Evolutionary conservation across 2,113 vertebrate species (phyloP), one percentile per base, ranked within the genome.

Genomic region (Peromyscus californicus): DNA sequence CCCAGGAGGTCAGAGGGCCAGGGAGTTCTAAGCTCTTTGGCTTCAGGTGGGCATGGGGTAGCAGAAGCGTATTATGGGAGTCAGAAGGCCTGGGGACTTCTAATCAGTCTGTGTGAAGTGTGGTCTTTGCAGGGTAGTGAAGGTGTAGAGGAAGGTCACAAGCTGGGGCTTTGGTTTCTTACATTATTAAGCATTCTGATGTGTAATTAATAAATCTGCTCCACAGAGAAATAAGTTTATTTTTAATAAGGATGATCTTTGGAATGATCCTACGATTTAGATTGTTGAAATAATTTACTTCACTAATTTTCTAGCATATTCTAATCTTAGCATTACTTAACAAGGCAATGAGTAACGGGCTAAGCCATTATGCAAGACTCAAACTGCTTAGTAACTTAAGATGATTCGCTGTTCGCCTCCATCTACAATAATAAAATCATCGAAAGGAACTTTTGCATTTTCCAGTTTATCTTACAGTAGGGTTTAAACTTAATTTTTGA

Each of bases 91-190:
- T 86, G 39, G 26, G 16, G 26, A 31, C 39, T 15, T 67, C 39
- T 67, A 6, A 84, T 13, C 82, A 65, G 61, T 67, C 4, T 6
- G 4, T 63, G 59, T 63, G 61, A 67, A 61, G 39, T 67, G 83
- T 85, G 83, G 59, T 19, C 83, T 85, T 65, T 45, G 24, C n/a
- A 8, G 24, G 11, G 22, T n/a, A 65, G 39, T 11, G 9, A 31
- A 21, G 9, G 9, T 42, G 29, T 67, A 1, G 61, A 86, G 29
- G 8, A 80, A 93, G 86, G 98, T 95, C 89, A 97, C 82, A 98
- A 97, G 96, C 97, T 95, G 78, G 84, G 94, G 95, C 96, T 98
- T 98, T 98, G 95, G 96, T 98, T 98, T 98, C 98, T 98, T 98
- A 97, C 75, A 96, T 87, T 98, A 97, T 97, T 97, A 98, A 98